phyloP scores from a whole-genome alignment of 2,888 invertebrate genomes.

The Anoncus sp. region DNA sequence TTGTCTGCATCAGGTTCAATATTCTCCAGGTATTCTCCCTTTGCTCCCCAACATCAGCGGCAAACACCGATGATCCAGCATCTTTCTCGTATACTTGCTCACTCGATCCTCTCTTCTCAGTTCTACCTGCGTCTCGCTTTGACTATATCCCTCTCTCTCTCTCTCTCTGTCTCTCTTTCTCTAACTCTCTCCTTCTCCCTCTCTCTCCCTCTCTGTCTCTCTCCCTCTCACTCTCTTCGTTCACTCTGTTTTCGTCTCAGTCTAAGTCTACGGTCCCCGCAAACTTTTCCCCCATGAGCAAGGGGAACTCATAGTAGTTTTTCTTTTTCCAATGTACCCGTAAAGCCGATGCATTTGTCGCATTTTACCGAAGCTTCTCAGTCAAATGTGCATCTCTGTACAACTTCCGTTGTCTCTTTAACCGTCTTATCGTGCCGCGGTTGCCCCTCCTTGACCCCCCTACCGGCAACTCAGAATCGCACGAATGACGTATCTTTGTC shows the following conservation, averaged over 20 bases:
- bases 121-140: not conserved
- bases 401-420: conserved; percentile 12
- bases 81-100: conserved; percentile 36
- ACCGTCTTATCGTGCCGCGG: conserved; percentile 8
- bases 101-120: conserved; percentile 2
- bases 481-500: conserved; percentile 5
- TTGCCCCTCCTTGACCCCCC: not conserved
- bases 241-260: conserved; percentile 29
- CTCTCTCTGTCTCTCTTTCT: no score
- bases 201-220: no score
- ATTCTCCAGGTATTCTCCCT: conserved; percentile 46
- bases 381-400: conserved; percentile 6
- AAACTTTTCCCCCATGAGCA: not conserved
- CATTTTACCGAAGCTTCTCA: not conserved
- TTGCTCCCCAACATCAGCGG: conserved; percentile 43
- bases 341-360: not conserved
- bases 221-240: conserved; percentile 7
- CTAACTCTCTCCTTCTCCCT: no score
- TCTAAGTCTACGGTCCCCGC: conserved; percentile 13
- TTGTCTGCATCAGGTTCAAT: conserved; percentile 62
- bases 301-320: not conserved
- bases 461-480: not conserved
- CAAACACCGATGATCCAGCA: conserved; percentile 28
- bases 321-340: conserved; percentile 4
- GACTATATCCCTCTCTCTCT: no score